Base-by-base conservation (phyloP, 2,888 invertebrate species). In the Palloptera scutellata region DNA sequence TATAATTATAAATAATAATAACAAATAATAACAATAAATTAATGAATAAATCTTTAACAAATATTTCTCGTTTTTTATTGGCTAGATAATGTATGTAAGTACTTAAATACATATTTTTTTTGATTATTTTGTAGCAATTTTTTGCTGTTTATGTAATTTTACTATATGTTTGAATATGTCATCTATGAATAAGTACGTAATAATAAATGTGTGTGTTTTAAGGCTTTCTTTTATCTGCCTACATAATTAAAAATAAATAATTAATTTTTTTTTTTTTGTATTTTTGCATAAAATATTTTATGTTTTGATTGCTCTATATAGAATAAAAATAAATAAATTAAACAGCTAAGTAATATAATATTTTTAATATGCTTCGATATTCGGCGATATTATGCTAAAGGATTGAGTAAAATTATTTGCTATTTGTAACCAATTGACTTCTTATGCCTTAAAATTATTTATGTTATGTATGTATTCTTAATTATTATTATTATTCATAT, bases 111-210 rank as follows among this genome's bases (percentile, higher is more conserved):
- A 6, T 30, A 30, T 41, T n/a, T 70, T 72, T 78, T 77, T 77
- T 75, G 75, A 74, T 71, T 3, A 72, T 81, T 80, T 79, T 81
- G 77, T 75, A 80, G 80, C 81, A 75, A 67, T 79, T 79, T 67
- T 51, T 71, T 80, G 80, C 80, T 80, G 72, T 64, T 69, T 70
- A 64, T 52, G 61, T n/a, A 48, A 40, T 58, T 57, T 43, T 20
- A 43, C 43, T 54, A 15, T n/a, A 62, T 53, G 66, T 60, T 62
- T 64, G 63, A 72, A 74, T 77, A 75, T 76, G 74, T 75, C 76
- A 74, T 75, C 76, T 77, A 48, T 53, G 41, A 41, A 45, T 54
- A 55, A 53, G 66, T 61, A 57, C 64, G 13, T 67, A 71, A 20
- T 45, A 60, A 66, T 52, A 67, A 59, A 61, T 61, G 60, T 71